Base-by-base conservation (phyloP, 1,140 invertebrate genomes). In the Lethocerus indicus region DNA sequence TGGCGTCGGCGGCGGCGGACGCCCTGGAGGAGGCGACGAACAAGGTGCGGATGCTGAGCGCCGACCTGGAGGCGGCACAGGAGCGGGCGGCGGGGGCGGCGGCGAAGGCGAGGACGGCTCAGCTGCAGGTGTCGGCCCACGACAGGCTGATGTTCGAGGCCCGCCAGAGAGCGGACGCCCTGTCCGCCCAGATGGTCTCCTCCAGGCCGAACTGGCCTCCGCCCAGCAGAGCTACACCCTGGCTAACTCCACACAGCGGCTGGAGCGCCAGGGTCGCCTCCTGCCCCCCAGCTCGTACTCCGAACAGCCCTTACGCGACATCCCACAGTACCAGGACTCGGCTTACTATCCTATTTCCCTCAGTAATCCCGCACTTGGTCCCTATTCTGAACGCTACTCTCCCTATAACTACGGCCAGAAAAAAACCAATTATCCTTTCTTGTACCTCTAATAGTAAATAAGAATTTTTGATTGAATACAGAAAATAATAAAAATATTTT, bases 121-220 rank as follows among this genome's bases (percentile, higher is more conserved):
- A 52, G 18, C 44, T 52, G 7, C 50, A 52, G 23, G 43, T 52
- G 9, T 39, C 43, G 14, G 50, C 50, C n/a, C 50, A 52, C 16
- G 50, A 52, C 16, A 43, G 47, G n/a, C 44, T 52, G 2, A 52
- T 52, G 50, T 52, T 52, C 21, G 42, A 43, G n/a, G 50, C 50
- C 2, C 21, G 50, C 25, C 50, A 52, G 27, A 26, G 50, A 13
- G 50, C 47, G 2, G 44, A 52, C 28, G 43, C 50, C n/a, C 50
- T 52, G 4, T 52, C 50, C 16, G 50, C 50, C 13, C 50, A 52
- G 42, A 49, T 49, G 48, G 48, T 49, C 5, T 49, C 48, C 39
- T 49, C 3, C 48, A 49, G 21, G 48, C 48, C 3, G 48, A 49
- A 28, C 39, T 49, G 26, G 48, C 48, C 13, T 25, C 48, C 21